phyloP scores from a whole-genome alignment of 2,888 invertebrate genomes.

The Chromoteleia sp. region DNA sequence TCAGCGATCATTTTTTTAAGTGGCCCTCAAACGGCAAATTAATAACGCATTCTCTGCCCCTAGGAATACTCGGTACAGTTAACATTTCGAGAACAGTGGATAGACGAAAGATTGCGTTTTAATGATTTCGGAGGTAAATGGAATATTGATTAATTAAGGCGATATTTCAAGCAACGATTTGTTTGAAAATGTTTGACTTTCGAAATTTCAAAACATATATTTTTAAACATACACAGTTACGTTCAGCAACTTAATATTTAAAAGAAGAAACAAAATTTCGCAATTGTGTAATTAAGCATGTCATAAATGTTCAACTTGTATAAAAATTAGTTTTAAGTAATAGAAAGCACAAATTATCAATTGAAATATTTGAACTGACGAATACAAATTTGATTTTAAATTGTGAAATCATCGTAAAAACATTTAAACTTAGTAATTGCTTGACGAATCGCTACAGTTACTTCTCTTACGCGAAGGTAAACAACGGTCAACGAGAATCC shows the following conservation, averaged over 20 bases:
- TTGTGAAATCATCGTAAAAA: too few species aligned
- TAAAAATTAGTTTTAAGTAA: too few species aligned
- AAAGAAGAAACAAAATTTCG: too few species aligned
- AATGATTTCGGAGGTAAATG: conserved; percentile 93
- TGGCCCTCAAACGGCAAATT: conserved; percentile 26
- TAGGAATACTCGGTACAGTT: conserved; percentile 99
- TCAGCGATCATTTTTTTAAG: conserved; percentile 37
- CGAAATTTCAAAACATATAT: neutral
- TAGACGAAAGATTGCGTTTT: conserved; percentile 95
- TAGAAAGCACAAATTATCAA: too few species aligned
- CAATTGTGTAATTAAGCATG: too few species aligned
- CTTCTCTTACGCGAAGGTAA: neutral
- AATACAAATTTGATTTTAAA: too few species aligned
- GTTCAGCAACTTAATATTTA: too few species aligned
- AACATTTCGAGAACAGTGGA: conserved; percentile 98
- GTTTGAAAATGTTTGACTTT: neutral
- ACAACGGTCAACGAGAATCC: neutral
- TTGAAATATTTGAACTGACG: too few species aligned
- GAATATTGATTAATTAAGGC: neutral
- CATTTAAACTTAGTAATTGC: neutral
- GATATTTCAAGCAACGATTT: conserved; percentile 14
- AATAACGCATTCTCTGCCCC: conserved; percentile 82
- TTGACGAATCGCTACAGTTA: neutral
- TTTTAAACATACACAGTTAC: too few species aligned
- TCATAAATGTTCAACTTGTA: too few species aligned